Base-by-base conservation (phyloP, 1,140 invertebrate genomes). In the Proctacanthus coquilletti region DNA sequence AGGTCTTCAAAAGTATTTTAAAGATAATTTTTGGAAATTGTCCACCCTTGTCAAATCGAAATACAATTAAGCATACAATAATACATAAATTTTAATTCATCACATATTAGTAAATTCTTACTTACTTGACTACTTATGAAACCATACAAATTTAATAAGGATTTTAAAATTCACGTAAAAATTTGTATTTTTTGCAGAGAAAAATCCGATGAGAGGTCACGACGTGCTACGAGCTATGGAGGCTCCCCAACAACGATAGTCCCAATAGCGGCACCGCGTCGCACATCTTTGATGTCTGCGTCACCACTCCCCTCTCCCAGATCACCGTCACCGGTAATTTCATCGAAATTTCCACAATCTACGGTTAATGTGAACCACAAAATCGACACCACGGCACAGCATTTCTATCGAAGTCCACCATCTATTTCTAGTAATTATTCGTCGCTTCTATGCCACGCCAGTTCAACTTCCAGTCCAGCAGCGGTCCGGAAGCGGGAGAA, bases 171-270 rank as follows among this genome's bases (percentile, higher is more conserved):
- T n/a, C n/a, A n/a, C n/a, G n/a, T n/a, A n/a, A n/a, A n/a, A n/a
- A n/a, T n/a, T n/a, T n/a, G n/a, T n/a, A n/a, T 14, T 40, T 10
- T 21, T 45, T 57, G 2, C 45, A 58, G 55, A 42, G 55, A 58
- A 36, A 58, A 55, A 32, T 52, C 55, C 48, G 54, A 52, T 46
- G 55, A 58, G 51, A 51, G 55, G 36, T 56, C 50, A 43, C 55
- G 55, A 31, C 51, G 55, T 3, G 51, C 55, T 18, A 47, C 50
- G 13, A 56, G 55, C 32, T 58, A 58, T 48, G 50, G 50, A 14
- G 54, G 47, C 25, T 17, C 21, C 30, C 34, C 41, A 14, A 34
- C 35, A 5, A 32, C 15, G 17, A 45, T 48, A 2, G 49, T 58
- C 33, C 55, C 55, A 10, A 50, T 56, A 21, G 55, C 55, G 0